Evolutionary conservation across 2,113 vertebrate genomes (phyloP).

Genomic region (Actinemys pallida): DNA sequence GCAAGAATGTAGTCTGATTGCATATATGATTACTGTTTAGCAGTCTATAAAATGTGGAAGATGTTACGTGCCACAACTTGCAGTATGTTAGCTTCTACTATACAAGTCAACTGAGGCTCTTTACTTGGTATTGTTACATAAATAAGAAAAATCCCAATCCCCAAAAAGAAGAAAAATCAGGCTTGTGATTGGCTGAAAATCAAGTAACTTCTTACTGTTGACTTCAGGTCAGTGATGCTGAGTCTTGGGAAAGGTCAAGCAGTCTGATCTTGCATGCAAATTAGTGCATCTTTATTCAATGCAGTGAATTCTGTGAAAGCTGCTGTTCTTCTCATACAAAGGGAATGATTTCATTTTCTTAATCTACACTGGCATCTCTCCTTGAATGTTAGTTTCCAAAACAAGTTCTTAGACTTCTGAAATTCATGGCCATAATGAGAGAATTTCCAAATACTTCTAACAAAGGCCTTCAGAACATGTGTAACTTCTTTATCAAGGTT

Average conservation of each 20-base stretch:
- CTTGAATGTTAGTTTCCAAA: background rate
- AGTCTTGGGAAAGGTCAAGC: background rate
- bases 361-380: background rate
- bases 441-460: background rate
- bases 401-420: background rate
- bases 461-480: background rate
- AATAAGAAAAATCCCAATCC: background rate
- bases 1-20: background rate
- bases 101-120: background rate
- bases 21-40: background rate
- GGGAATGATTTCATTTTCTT: background rate
- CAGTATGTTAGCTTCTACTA: background rate
- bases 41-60: too few relatives aligned
- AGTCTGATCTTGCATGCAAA: background rate
- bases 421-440: background rate
- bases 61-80: accelerated
- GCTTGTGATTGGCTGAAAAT: background rate
- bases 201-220: background rate
- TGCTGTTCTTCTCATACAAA: background rate
- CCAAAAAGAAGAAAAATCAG: background rate
- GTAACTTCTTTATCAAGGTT: background rate
- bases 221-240: background rate
- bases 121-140: accelerated
- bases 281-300: background rate
- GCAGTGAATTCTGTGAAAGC: background rate